Evolutionary conservation across 2,797 vertebrate species (phyloP).

Genomic region (Microchirus variegatus): DNA sequence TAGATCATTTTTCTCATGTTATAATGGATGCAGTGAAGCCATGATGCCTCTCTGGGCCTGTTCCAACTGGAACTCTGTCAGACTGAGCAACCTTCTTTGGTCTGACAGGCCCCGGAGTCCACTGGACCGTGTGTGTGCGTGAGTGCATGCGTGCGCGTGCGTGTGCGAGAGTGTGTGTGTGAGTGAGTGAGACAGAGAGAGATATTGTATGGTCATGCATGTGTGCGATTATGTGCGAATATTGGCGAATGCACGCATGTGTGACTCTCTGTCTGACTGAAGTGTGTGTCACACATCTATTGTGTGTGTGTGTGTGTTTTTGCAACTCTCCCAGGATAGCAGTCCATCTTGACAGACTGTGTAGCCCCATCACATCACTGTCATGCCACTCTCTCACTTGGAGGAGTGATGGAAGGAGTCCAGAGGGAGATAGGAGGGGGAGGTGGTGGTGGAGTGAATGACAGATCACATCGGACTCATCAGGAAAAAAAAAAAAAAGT

Average conservation of each 20-base stretch:
- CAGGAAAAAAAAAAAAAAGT: conserved; percentile 68
- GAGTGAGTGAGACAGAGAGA: conserved; percentile 33
- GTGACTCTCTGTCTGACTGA: conserved; percentile 38
- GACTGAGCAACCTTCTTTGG: conserved; percentile 76
- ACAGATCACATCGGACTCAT: conserved; percentile 70
- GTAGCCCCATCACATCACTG: conserved; percentile 78
- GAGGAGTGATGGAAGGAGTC: conserved; percentile 73
- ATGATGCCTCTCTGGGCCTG: conserved; percentile 60
- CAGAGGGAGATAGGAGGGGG: conserved; percentile 51
- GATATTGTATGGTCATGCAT: conserved; percentile 66
- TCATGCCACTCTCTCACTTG: conserved; percentile 67
- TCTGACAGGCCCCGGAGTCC: conserved; percentile 76
- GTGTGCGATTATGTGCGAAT: conserved; percentile 66
- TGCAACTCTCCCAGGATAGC: conserved; percentile 68
- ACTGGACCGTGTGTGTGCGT: conserved; percentile 60
- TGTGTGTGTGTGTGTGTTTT: conserved; percentile 33
- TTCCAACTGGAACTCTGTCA: conserved; percentile 76
- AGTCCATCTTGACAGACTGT: conserved; percentile 78
- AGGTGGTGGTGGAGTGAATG: conserved; percentile 31
- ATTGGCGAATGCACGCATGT: conserved; percentile 59
- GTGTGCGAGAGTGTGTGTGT: conserved; percentile 50
- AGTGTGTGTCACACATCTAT: conserved; percentile 40
- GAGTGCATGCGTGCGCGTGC: conserved; percentile 33
- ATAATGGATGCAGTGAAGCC: conserved; percentile 48
- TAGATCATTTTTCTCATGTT: conserved; percentile 43